A percentile compares a stretch with the other conserved stretches of the same genome.
phyloP scores from a whole-genome alignment of 2,888 invertebrate genomes.

The Pyrrhosoma nymphula region DNA sequence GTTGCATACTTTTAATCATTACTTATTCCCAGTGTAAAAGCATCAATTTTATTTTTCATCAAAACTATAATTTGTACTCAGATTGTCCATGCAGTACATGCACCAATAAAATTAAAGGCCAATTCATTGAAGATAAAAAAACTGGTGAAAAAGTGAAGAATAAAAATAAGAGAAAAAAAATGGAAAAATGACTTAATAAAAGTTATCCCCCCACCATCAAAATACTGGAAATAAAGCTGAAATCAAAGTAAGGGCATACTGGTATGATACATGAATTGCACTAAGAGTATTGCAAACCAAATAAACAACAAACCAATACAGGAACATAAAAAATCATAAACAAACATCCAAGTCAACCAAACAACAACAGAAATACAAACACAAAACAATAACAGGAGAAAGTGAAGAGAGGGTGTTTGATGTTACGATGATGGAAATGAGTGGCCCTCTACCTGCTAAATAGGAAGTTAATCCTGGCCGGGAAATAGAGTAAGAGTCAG shows the following conservation, averaged over 20 bases:
- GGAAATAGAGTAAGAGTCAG: constrained; percentile 61
- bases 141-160: constrained; percentile 34
- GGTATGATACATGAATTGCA: not conserved
- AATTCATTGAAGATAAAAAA: not conserved
- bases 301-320: constrained; percentile 42
- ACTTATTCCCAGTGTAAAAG: constrained; percentile 30
- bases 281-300: not conserved
- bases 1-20: not conserved
- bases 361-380: constrained; percentile 21
- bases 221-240: constrained; percentile 30
- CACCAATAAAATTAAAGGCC: constrained; percentile 37
- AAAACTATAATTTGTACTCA: constrained; percentile 61
- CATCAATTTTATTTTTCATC: constrained; percentile 40
- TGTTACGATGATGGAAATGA: constrained; percentile 63
- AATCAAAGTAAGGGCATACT: not conserved
- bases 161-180: not conserved
- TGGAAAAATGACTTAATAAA: not conserved
- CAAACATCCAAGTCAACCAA: constrained; percentile 37
- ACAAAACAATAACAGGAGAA: constrained; percentile 45
- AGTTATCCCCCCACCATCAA: not conserved
- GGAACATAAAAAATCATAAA: constrained; percentile 32
- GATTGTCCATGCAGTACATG: constrained; percentile 58
- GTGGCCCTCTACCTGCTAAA: constrained; percentile 69
- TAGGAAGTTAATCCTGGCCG: constrained; percentile 69
- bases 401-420: constrained; percentile 56